Base-by-base conservation (phyloP, 2,797 vertebrate genomes). In the Myiotriccus ornatus region DNA sequence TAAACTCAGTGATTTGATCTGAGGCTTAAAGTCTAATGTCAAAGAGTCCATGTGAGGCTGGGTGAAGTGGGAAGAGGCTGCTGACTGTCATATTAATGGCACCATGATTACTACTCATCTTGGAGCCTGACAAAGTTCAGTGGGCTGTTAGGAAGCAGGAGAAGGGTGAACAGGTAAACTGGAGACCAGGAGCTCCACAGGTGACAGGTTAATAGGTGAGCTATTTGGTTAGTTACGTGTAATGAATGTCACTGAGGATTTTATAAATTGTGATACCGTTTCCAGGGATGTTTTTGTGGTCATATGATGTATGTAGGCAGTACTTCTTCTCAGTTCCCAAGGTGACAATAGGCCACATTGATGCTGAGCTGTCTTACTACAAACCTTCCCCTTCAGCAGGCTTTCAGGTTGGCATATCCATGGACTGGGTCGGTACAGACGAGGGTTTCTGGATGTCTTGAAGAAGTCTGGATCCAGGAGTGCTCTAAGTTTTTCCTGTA, bases 201-300 rank as follows among this genome's bases (percentile, higher is more conserved):
- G 68, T 87, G 78, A 60, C 28, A 24, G 68, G 87, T 93, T 95
- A 92, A 77, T 75, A 77, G 30, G 39, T 85, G 53, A 91, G 78
- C 34, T 91, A 2, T 83, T 75, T 70, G 34, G 43, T 87, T 84
- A 65, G 69, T 86, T 87, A n/a, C 5, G 21, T 86, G 74, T 81
- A 69, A 78, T 56, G 39, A 78, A 55, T 76, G 39, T 56, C 22
- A 7, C 7, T 35, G 55, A 91, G 80, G 82, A 73, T 81, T 82
- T 94, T 83, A 60, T 49, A 47, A 89, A 49, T 62, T 10, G 6
- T 34, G 18, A 39, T 24, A 44, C 62, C 1, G 22, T 80, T 92
- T 80, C 27, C 60, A 50, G 60, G 17, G 64, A 30, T 81, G 69
- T 28, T 62, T 84, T 27, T 84, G 62, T 55, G 35, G 43, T 62